Conservation (phyloP, 2,888 invertebrate species). For the Eristalis pertinax region DNA sequence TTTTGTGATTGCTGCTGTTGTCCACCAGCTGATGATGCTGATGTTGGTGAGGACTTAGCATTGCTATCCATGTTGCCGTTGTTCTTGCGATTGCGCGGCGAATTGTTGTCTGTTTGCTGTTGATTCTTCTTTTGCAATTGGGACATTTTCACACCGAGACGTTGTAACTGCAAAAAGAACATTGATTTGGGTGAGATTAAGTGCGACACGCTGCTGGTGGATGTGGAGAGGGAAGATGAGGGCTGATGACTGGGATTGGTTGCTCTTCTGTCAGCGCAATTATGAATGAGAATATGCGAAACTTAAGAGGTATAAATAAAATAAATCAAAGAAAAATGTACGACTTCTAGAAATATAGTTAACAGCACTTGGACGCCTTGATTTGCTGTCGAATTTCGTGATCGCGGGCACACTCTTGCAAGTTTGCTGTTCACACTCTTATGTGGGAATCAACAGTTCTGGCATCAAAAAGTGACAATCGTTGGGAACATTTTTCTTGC, state of each 20-base stretch:
- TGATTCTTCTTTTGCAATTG: slow-evolving; percentile 73
- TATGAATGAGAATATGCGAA: not conserved
- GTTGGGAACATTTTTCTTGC: too few relatives aligned
- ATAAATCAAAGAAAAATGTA: not conserved
- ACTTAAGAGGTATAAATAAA: not conserved
- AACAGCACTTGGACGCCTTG: too few relatives aligned
- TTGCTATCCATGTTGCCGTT: slow-evolving; percentile 75
- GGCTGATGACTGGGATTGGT: not conserved
- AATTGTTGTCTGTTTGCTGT: slow-evolving; percentile 59
- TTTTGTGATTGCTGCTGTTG: slow-evolving; percentile 38
- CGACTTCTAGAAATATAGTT: not conserved
- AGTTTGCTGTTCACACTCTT: too few relatives aligned
- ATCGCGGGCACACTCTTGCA: too few relatives aligned
- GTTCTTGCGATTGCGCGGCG: slow-evolving; percentile 64
- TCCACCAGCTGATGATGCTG: not conserved
- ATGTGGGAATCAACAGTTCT: too few relatives aligned
- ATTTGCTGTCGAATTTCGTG: too few relatives aligned
- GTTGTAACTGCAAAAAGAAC: slow-evolving; percentile 70
- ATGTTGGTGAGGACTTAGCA: slow-evolving; percentile 26
- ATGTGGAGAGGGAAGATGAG: not conserved
- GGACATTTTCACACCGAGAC: slow-evolving; percentile 74
- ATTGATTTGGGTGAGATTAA: not conserved
- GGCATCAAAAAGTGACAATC: too few relatives aligned
- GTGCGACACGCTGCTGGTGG: too few relatives aligned
- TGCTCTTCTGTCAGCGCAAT: not conserved